Evolutionary conservation across 2,797 vertebrate species (phyloP), one percentile per base, ranked within the genome.

Genomic region (Gorsachius magnificus): DNA sequence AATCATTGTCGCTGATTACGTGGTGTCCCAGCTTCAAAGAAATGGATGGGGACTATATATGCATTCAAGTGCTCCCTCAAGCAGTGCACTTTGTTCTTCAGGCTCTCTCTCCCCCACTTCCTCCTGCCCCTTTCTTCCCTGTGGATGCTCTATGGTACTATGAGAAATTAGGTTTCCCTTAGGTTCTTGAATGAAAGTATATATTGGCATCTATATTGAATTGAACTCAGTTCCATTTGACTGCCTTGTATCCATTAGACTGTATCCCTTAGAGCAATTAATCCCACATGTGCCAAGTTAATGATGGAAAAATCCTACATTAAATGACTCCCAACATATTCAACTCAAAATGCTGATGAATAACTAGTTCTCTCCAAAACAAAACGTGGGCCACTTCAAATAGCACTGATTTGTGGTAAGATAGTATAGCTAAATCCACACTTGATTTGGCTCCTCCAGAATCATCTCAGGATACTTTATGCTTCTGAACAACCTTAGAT

Each of bases 31-130:
- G 5, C 15, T 83, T 83, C 8, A 48, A 41, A 5, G 74, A 15
- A 72, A 74, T 7, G 12, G 1, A 19, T 36, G 22, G 10, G 5
- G 3, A 57, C 22, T 22, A 31, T 24, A 5, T 19, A 17, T 31
- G 13, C 20, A 70, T 74, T 74, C 43, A 84, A 38, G 8, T 21
- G 2, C 9, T 83, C 7, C 10, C 11, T 87, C 22, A 81, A 46
- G 28, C 20, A 57, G 19, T 36, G 16, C 3, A 33, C 8, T 53
- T 69, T 21, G 1, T 45, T 83, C 19, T 60, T 75, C 28, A 64
- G 11, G 1, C 2, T 4, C 1, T 54, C 15, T 81, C 45, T 71
- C 18, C 24, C 8, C 7, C 1, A 16, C 5, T 51, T 14, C 3
- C 25, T 74, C 11, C 14, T 71, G 22, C 17, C 4, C 45, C 9